Percentiles rank a stretch among this genome's conserved stretches.
Evolutionary conservation across 2,888 invertebrate genomes (phyloP).

Genomic region (Chesias legatella): DNA sequence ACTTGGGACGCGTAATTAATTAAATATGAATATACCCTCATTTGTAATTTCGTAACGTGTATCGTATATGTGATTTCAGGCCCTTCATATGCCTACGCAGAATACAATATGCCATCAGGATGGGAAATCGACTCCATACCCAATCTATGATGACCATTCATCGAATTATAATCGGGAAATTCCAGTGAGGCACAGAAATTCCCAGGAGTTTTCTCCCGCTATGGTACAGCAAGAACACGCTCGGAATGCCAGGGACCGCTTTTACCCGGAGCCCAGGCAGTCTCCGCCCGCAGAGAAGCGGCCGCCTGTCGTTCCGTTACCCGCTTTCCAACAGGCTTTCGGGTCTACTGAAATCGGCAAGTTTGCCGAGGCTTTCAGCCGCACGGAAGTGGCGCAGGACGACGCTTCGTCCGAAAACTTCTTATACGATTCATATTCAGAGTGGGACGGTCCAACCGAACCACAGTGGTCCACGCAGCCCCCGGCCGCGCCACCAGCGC

Average conservation of each 20-base stretch:
- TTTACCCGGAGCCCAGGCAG: conserved; percentile 43
- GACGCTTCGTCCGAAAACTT: conserved; percentile 59
- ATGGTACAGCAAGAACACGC: conserved; percentile 35
- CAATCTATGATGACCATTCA: conserved; percentile 53
- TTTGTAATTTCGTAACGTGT: too few relatives aligned
- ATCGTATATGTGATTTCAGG: conserved; percentile 49
- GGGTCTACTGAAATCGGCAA: conserved; percentile 93
- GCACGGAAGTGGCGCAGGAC: conserved; percentile 75
- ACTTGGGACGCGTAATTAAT: too few relatives aligned
- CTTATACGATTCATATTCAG: conserved; percentile 63
- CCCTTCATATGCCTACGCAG: conserved; percentile 47
- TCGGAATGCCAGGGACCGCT: conserved; percentile 42
- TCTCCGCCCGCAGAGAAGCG: conserved; percentile 60
- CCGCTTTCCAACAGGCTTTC: conserved; percentile 92
- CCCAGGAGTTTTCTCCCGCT: conserved; percentile 43
- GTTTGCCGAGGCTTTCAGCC: conserved; percentile 86
- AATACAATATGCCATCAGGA: conserved; percentile 58
- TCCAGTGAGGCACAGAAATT: conserved; percentile 39
- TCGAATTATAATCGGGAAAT: conserved; percentile 48
- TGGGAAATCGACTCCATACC: conserved; percentile 61
- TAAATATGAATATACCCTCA: too few relatives aligned
- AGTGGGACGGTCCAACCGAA: conserved; percentile 65
- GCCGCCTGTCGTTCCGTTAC: conserved; percentile 82
- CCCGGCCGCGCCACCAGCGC: conserved; percentile 36
- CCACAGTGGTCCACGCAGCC: conserved; percentile 66